Conservation (phyloP, 2,888 invertebrate species). For the Eilema sororculum region DNA sequence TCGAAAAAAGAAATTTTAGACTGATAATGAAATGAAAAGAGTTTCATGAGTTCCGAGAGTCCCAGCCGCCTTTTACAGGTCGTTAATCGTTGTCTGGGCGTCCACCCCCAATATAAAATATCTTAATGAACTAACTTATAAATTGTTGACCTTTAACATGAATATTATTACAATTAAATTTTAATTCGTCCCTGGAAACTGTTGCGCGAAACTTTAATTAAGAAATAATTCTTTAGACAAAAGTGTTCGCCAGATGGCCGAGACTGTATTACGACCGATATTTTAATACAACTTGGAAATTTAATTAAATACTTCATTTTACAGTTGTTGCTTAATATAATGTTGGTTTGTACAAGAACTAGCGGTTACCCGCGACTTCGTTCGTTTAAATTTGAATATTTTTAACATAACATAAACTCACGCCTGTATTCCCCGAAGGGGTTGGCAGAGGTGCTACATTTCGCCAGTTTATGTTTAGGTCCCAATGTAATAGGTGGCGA, state of each 20-base stretch:
- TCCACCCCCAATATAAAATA: not conserved
- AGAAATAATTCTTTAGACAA: slow-evolving; percentile 56
- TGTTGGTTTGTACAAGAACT: not conserved
- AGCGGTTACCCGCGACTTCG: not conserved
- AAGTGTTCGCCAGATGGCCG: slow-evolving; percentile 53
- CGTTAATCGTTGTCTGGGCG: too few species aligned
- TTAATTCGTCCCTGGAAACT: slow-evolving; percentile 42
- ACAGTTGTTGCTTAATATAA: slow-evolving; percentile 32
- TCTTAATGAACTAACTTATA: slow-evolving; percentile 5
- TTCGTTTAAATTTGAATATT: not conserved
- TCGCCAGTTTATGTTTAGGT: too few species aligned
- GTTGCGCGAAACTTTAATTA: slow-evolving; percentile 56
- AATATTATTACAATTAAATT: slow-evolving; percentile 46
- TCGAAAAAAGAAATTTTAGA: too few species aligned
- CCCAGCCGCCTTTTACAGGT: too few species aligned
- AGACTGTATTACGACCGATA: slow-evolving; percentile 44
- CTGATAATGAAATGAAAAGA: too few species aligned
- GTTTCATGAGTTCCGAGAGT: too few species aligned
- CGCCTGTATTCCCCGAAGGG: too few species aligned
- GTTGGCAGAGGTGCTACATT: too few species aligned
- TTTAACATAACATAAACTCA: too few species aligned
- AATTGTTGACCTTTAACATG: slow-evolving; percentile 24
- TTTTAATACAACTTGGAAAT: slow-evolving; percentile 52
- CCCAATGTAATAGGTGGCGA: too few species aligned
- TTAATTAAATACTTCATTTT: slow-evolving; percentile 52